Evolutionary conservation across 2,113 vertebrate species (phyloP).

Genomic region (Australoheros scitulus): DNA sequence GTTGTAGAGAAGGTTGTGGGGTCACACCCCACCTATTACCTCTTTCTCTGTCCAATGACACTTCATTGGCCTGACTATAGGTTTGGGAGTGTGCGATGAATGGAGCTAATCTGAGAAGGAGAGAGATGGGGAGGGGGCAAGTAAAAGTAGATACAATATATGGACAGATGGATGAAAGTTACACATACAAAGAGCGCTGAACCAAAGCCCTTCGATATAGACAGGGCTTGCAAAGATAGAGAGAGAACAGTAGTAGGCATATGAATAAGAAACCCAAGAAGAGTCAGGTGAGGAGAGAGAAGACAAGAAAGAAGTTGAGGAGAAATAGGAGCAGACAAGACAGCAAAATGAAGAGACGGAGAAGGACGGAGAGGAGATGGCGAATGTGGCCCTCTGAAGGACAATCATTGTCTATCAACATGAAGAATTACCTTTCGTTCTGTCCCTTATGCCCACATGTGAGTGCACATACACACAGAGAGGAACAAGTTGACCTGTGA

Average conservation of each 20-base stretch:
- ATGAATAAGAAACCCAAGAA: slow-evolving; percentile 50
- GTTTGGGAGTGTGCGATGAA: slow-evolving; percentile 43
- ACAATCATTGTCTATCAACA: slow-evolving; percentile 79
- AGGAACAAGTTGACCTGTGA: slow-evolving; percentile 61
- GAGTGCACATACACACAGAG: slow-evolving; percentile 38
- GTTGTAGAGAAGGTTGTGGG: slow-evolving; percentile 60
- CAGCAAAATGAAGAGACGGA: slow-evolving; percentile 30
- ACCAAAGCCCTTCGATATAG: background rate
- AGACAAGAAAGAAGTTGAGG: slow-evolving; percentile 10
- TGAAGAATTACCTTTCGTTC: slow-evolving; percentile 74
- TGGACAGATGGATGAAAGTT: slow-evolving; percentile 21
- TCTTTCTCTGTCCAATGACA: slow-evolving; percentile 53
- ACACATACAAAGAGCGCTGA: slow-evolving; percentile 9
- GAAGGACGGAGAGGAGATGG: slow-evolving; percentile 50
- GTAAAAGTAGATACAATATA: slow-evolving; percentile 8
- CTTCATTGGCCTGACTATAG: slow-evolving; percentile 53
- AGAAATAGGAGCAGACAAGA: slow-evolving; percentile 31
- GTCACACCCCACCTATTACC: slow-evolving; percentile 68
- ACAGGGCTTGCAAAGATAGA: background rate
- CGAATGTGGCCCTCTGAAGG: slow-evolving; percentile 68
- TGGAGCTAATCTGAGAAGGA: slow-evolving; percentile 49
- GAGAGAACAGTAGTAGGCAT: slow-evolving; percentile 30
- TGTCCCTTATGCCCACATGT: slow-evolving; percentile 42
- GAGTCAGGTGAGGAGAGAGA: slow-evolving; percentile 22
- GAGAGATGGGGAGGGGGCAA: background rate